Evolutionary conservation across 2,113 vertebrate genomes (phyloP).

Genomic region (Romanogobio albipinnatus): DNA sequence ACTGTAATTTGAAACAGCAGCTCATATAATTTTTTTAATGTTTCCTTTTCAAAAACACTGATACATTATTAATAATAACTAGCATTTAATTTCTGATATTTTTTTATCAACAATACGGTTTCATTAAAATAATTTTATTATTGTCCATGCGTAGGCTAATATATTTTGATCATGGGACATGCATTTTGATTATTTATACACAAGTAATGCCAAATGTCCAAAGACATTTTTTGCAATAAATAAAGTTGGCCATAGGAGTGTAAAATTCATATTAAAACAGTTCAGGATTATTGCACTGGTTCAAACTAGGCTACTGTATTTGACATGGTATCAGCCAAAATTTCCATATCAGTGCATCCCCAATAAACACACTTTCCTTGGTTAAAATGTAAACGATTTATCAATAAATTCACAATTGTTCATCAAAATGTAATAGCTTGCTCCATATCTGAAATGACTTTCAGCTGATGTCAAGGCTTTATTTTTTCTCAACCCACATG

Average conservation of each 20-base stretch:
- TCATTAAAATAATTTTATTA: neutral
- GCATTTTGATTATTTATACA: neutral
- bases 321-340: neutral
- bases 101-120: neutral
- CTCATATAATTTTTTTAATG: too few relatives aligned
- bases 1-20: too few relatives aligned
- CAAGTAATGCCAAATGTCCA: neutral
- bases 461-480: neutral
- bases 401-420: neutral
- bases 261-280: too few relatives aligned
- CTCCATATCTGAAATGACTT: too few relatives aligned
- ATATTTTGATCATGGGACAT: neutral
- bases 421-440: neutral
- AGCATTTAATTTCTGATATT: neutral
- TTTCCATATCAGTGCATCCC: too few relatives aligned
- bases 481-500: neutral
- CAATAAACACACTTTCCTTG: neutral
- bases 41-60: too few relatives aligned
- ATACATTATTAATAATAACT: neutral
- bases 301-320: neutral
- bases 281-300: too few relatives aligned
- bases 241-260: neutral
- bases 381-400: neutral
- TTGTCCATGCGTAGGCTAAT: neutral
- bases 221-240: neutral